Evolutionary conservation across 2,888 invertebrate genomes (phyloP), one percentile per base, ranked within the genome.

Genomic region (Theodoxus fluviatilis): DNA sequence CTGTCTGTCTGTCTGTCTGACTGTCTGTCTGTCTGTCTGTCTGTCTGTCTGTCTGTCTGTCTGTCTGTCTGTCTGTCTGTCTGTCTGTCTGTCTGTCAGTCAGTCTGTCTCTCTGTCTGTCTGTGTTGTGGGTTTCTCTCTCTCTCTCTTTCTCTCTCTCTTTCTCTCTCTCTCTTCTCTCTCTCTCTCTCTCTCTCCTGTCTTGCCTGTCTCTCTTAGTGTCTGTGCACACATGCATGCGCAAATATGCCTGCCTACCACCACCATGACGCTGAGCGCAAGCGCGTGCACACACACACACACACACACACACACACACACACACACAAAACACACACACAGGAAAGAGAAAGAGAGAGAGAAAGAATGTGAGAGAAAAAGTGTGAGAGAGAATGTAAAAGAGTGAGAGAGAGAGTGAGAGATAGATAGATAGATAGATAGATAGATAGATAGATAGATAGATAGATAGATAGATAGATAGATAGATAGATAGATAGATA

Each of bases 121-220:
- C 3, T 28, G 25, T 49, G 35, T 64, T 22, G 37, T 49, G 2
- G 25, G 12, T 70, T 15, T 12, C n/a, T 40, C 52, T 70, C 40
- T 40, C 59, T 68, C 37, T 38, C 43, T 40, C 59, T 40, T 43
- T 59, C 68, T 68, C 59, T 55, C 68, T 57, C 40, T 59, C 59
- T 31, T 9, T 37, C 38, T 28, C 2, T 37, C 68, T 59, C 40
- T 31, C 55, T 33, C 33, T 3, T 49, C 35, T 22, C 1, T 12
- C 18, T 28, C 1, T 52, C 35, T 28, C 52, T 52, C 35, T 59
- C 59, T 59, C 59, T 28, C 40, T 68, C 61, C 57, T 31, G 2
- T 0, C 52, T 52, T 67, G 2, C 52, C 67, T 67, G 25, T 67
- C 52, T 65, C 38, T 65, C 40, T 65, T 6, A n/a, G n/a, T 52